phyloP scores from a whole-genome alignment of 2,888 invertebrate genomes.

The Torymus auratus region DNA sequence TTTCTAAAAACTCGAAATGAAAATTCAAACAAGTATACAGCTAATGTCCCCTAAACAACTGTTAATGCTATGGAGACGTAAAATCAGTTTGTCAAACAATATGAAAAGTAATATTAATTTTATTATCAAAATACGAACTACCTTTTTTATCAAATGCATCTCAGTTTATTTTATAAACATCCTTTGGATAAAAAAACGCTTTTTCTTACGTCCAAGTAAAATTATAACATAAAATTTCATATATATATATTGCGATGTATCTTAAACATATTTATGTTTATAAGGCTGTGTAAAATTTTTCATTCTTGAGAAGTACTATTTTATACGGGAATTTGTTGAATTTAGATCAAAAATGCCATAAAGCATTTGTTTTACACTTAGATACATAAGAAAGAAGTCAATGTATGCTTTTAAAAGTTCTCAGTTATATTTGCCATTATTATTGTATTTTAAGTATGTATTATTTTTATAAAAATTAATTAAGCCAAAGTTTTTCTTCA shows the following conservation, averaged over 20 bases:
- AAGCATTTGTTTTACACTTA: slow-evolving; percentile 41
- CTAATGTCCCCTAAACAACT: slow-evolving; percentile 49
- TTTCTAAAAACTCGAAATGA: not conserved
- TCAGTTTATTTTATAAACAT: not conserved
- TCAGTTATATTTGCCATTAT: slow-evolving; percentile 37
- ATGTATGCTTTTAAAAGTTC: slow-evolving; percentile 36
- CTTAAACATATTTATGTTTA: slow-evolving; percentile 54
- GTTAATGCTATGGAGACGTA: slow-evolving; percentile 9
- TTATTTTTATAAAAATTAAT: slow-evolving; percentile 30
- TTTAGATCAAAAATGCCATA: slow-evolving; percentile 30
- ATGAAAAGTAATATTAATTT: slow-evolving; percentile 7
- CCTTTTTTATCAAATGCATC: not conserved
- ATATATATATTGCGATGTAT: slow-evolving; percentile 43
- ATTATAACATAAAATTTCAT: slow-evolving; percentile 34
- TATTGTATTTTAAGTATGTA: slow-evolving; percentile 11
- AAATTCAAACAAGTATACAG: slow-evolving; percentile 16
- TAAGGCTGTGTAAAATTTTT: slow-evolving; percentile 57
- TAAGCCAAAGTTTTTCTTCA: slow-evolving; percentile 54
- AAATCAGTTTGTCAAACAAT: slow-evolving; percentile 36
- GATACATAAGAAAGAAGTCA: slow-evolving; percentile 34
- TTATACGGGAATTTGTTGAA: slow-evolving; percentile 53
- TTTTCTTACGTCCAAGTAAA: slow-evolving; percentile 39
- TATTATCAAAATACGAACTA: slow-evolving; percentile 11
- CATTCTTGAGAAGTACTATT: slow-evolving; percentile 44
- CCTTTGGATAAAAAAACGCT: not conserved